Conservation (phyloP, 2,888 invertebrate species). For the Zaprionus lineosus region DNA sequence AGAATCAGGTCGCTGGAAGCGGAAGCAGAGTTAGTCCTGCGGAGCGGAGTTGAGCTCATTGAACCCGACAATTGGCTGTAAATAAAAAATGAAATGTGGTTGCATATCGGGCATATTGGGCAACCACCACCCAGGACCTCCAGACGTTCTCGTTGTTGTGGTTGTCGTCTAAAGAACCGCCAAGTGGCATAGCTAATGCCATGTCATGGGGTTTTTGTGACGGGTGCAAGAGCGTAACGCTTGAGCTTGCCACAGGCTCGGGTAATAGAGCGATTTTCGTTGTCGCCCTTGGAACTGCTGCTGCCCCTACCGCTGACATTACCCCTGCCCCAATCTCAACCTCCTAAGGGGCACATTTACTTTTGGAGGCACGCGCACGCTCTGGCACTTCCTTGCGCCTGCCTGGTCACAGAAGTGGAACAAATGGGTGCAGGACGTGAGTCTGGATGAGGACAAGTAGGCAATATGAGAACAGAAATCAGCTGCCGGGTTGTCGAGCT, state of each 20-base stretch:
- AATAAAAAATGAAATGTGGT: constrained; percentile 26
- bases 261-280: constrained; percentile 64
- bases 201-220: constrained; percentile 49
- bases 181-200: constrained; percentile 65
- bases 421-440: constrained; percentile 73
- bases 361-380: constrained; percentile 69
- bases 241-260: constrained; percentile 43
- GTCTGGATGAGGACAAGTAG: constrained; percentile 9
- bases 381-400: constrained; percentile 77
- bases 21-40: too few relatives aligned
- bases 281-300: constrained; percentile 19
- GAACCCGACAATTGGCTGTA: constrained; percentile 23
- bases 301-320: too few relatives aligned
- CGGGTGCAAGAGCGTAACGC: constrained; percentile 67
- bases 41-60: constrained; percentile 19
- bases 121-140: too few relatives aligned
- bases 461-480: constrained; percentile 39
- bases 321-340: too few relatives aligned
- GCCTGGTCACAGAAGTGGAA: constrained; percentile 74
- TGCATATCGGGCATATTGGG: constrained; percentile 8
- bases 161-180: constrained; percentile 44
- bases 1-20: background rate
- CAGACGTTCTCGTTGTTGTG: too few relatives aligned
- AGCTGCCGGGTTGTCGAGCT: too few relatives aligned
- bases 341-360: constrained; percentile 7